phyloP scores from a whole-genome alignment of 2,113 vertebrate genomes.

The Takifugu bimaculatus region DNA sequence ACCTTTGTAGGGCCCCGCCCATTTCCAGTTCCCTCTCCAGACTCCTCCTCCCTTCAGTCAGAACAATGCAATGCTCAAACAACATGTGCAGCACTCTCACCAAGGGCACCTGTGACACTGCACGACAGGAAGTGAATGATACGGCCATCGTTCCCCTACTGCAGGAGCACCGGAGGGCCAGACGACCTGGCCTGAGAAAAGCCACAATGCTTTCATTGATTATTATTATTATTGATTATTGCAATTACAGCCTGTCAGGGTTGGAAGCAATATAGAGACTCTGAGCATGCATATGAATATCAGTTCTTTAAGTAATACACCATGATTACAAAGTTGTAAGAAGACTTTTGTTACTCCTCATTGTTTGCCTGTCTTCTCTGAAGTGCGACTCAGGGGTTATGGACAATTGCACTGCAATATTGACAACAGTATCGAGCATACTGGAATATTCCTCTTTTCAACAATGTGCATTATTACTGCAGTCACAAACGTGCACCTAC shows the following conservation, averaged over 20 bases:
- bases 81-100: too few species aligned
- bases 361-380: conserved; percentile 79
- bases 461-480: conserved; percentile 84
- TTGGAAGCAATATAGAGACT: conserved; percentile 23
- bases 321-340: conserved; percentile 45
- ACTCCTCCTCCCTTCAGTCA: background rate
- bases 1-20: too few species aligned
- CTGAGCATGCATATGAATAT: conserved; percentile 7
- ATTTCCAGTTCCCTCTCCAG: too few species aligned
- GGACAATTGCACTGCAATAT: conserved; percentile 79
- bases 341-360: conserved; percentile 42
- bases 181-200: background rate
- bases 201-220: conserved; percentile 7
- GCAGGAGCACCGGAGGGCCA: too few species aligned
- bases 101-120: too few species aligned
- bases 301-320: conserved; percentile 34
- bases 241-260: conserved; percentile 15
- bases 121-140: too few species aligned
- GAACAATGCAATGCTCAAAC: background rate
- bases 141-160: too few species aligned
- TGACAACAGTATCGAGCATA: conserved; percentile 66
- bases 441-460: conserved; percentile 82
- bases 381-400: conserved; percentile 96
- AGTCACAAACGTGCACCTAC: conserved; percentile 74
- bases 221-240: conserved; percentile 1